These are phyloP conservation scores for Polyergus mexicanus DNA, from an alignment of 1,140 invertebrate species.

Conservation along the genomic window DNA sequence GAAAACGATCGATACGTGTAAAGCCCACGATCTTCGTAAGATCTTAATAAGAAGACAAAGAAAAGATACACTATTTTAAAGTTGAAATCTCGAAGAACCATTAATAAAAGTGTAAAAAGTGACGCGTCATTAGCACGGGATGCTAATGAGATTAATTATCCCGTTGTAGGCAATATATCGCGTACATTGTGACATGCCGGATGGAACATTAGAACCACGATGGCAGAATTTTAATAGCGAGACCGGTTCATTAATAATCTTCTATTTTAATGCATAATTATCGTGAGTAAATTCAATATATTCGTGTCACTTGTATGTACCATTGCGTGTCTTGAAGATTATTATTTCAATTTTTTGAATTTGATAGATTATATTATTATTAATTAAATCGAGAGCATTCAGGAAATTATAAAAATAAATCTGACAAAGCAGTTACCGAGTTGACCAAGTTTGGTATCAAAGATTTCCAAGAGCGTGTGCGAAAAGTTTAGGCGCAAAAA, in stretches of 20 bases:
- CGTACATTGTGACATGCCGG: background rate
- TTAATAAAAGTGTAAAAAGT: conserved; percentile 48
- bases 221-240: conserved; percentile 38
- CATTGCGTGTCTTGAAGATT: background rate
- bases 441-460: background rate
- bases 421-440: background rate
- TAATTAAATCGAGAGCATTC: conserved; percentile 34
- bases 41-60: conserved; percentile 44
- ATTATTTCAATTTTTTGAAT: background rate
- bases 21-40: conserved; percentile 8
- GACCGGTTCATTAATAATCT: conserved; percentile 39
- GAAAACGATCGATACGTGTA: background rate
- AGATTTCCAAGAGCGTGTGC: conserved; percentile 13
- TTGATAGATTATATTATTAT: background rate
- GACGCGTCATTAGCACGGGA: conserved; percentile 66
- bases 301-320: background rate
- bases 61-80: conserved; percentile 4
- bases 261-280: background rate
- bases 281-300: background rate
- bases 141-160: conserved; percentile 75
- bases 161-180: conserved; percentile 29
- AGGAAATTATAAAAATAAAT: conserved; percentile 5
- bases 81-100: background rate
- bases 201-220: background rate
- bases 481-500: background rate